Percentiles rank a stretch among this genome's conserved stretches.
phyloP scores from a whole-genome alignment of 2,113 vertebrate species.

The Alosa alosa region DNA sequence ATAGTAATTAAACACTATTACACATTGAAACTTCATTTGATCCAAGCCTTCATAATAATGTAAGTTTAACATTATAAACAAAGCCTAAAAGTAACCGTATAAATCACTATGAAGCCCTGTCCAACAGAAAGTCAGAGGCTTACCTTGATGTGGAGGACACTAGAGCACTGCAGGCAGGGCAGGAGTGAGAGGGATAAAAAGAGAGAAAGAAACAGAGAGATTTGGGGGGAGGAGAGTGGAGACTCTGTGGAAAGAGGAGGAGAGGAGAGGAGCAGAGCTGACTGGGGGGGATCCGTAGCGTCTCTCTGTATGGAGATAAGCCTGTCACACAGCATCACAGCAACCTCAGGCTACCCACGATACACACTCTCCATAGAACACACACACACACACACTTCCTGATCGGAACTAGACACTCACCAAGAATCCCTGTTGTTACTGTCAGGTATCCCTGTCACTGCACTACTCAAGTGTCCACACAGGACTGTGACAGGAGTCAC shows the following conservation, averaged over 20 bases:
- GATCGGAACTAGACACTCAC: background rate
- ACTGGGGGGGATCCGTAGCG: slow-evolving; percentile 60
- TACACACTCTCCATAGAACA: background rate
- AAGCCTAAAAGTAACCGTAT: no score
- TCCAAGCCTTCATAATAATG: background rate
- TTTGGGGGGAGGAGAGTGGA: background rate
- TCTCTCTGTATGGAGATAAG: slow-evolving; percentile 78
- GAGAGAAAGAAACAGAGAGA: background rate
- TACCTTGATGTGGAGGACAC: slow-evolving; percentile 3
- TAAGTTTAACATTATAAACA: no score
- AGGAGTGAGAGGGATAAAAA: background rate
- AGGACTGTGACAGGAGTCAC: no score
- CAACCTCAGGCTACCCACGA: background rate
- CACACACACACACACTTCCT: background rate
- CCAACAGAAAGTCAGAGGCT: background rate
- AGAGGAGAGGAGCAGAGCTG: slow-evolving; percentile 22
- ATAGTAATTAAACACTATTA: background rate
- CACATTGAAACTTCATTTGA: background rate
- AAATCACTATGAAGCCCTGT: background rate
- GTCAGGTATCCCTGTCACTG: background rate
- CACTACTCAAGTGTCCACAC: background rate
- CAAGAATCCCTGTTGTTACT: background rate
- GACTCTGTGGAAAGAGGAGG: background rate
- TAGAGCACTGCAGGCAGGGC: background rate
- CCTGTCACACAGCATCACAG: slow-evolving; percentile 78